A percentile compares a stretch with the other conserved stretches of the same genome.
phyloP scores from a whole-genome alignment of 2,113 vertebrate species.

The Cyanocitta stelleri region DNA sequence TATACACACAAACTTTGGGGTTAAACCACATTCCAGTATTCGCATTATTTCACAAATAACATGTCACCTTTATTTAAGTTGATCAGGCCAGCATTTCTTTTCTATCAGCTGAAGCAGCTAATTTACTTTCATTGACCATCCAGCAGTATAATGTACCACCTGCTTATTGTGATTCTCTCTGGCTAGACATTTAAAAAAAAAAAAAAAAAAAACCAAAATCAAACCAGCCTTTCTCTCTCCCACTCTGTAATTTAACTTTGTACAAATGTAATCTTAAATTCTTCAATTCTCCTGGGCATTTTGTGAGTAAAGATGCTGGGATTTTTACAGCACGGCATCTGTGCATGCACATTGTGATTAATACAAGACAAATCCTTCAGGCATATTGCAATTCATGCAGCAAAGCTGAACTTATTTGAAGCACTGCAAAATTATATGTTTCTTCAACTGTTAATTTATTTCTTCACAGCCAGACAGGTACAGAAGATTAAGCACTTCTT shows the following conservation, averaged over 20 bases:
- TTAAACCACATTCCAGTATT: constrained; percentile 67
- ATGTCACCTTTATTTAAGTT: constrained; percentile 70
- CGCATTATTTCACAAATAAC: constrained; percentile 70
- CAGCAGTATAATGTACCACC: constrained; percentile 66
- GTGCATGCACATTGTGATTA: constrained; percentile 39
- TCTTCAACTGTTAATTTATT: constrained; percentile 19
- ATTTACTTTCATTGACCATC: constrained; percentile 76
- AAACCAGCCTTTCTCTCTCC: not conserved
- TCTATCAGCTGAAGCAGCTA: constrained; percentile 68
- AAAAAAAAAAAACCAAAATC: not conserved
- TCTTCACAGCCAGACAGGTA: constrained; percentile 7
- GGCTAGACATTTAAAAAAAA: not conserved
- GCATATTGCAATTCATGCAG: constrained; percentile 23
- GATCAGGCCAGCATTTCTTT: constrained; percentile 53
- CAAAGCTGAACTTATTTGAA: constrained; percentile 31
- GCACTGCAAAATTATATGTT: not conserved
- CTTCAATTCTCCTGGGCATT: constrained; percentile 28
- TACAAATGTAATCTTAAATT: constrained; percentile 57
- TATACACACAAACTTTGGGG: constrained; percentile 38
- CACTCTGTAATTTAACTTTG: constrained; percentile 48
- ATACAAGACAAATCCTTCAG: constrained; percentile 27
- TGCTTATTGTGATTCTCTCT: constrained; percentile 65
- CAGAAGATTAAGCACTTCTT: not conserved
- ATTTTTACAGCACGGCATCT: constrained; percentile 38
- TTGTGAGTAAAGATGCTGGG: not conserved